Evolutionary conservation across 2,113 vertebrate species (phyloP).

Genomic region (Onychostruthus taczanowskii): DNA sequence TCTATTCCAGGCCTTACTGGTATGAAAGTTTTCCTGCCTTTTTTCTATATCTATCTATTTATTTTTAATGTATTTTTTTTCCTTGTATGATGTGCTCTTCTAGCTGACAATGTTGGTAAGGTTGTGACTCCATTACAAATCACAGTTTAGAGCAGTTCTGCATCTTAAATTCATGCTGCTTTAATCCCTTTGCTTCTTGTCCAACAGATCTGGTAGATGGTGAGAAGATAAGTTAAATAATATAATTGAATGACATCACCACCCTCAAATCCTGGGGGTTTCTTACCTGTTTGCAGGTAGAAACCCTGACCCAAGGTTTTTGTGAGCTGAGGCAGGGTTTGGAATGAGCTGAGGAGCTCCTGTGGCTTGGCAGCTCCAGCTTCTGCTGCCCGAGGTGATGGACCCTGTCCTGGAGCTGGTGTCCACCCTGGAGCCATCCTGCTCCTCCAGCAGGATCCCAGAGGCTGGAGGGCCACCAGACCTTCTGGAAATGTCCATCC

Average conservation of each 20-base stretch:
- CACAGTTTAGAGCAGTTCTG: not conserved
- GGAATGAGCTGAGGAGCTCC: not conserved
- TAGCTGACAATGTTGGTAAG: not conserved
- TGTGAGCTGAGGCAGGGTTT: not conserved
- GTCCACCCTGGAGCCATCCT: not conserved
- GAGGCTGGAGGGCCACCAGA: not conserved
- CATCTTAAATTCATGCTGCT: not conserved
- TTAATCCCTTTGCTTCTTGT: not conserved
- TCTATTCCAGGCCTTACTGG: not conserved
- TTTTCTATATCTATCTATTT: not conserved
- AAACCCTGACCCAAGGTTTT: not conserved
- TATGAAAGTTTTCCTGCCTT: not conserved
- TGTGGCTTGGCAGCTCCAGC: not conserved
- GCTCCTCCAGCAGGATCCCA: not conserved
- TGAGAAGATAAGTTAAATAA: not conserved
- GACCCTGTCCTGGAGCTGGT: not conserved
- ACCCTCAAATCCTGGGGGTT: not conserved
- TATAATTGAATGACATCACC: not conserved
- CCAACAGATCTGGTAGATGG: not conserved
- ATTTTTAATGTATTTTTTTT: not conserved
- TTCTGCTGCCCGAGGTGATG: not conserved
- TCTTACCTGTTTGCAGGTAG: not conserved
- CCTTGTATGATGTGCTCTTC: not conserved
- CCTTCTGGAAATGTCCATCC: not conserved
- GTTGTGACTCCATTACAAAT: not conserved